These are phyloP conservation scores for Melanerpes formicivorus DNA, from an alignment of 2,113 vertebrate species.

Conservation along the genomic window DNA sequence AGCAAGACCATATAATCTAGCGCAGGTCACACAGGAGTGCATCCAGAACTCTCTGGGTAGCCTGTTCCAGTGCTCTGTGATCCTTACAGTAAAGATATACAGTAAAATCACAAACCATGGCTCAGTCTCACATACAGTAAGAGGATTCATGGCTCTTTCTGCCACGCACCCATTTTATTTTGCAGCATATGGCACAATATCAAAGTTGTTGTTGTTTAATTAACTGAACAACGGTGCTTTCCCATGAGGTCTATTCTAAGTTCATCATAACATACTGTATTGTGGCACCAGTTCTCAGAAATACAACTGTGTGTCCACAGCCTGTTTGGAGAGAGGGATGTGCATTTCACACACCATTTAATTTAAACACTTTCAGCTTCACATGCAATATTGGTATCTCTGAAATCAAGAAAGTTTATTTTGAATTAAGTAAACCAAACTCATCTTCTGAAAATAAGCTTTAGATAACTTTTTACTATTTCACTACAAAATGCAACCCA, in stretches of 20 bases:
- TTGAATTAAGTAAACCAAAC: background rate
- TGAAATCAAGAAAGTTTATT: background rate
- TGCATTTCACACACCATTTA: background rate
- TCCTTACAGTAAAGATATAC: too few species aligned
- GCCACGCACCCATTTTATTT: constrained; percentile 7
- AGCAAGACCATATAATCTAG: too few species aligned
- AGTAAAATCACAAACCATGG: background rate
- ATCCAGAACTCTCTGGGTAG: too few species aligned
- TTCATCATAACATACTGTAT: background rate
- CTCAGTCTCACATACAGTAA: background rate
- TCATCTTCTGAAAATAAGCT: background rate
- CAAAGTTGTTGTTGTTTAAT: constrained; percentile 20
- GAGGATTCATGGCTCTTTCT: background rate
- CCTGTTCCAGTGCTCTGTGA: too few species aligned
- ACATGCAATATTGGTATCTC: background rate
- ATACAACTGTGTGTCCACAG: background rate
- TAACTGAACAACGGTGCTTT: background rate
- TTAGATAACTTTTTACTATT: background rate
- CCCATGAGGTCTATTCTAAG: background rate
- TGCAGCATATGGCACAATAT: background rate
- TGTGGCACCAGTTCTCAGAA: background rate
- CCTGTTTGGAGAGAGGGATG: background rate
- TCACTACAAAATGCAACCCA: background rate
- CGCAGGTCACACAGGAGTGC: too few species aligned
- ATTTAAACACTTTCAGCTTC: background rate